phyloP scores from a whole-genome alignment of 2,797 vertebrate species.

The Agapornis canus region DNA sequence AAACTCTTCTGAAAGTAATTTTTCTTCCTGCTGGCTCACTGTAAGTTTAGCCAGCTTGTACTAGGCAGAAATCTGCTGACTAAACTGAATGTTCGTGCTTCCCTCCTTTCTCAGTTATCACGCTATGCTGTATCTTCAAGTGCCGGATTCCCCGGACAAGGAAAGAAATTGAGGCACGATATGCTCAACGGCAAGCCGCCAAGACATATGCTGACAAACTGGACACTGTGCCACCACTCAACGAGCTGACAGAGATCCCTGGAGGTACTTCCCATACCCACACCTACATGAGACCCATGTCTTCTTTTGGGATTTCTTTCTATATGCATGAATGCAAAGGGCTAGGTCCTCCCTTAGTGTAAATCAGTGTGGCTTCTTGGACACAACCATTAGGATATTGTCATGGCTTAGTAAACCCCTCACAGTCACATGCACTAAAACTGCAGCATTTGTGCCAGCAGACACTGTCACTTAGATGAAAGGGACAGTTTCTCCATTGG shows the following conservation, averaged over 20 bases:
- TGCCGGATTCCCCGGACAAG: constrained; percentile 94
- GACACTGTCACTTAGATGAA: not conserved
- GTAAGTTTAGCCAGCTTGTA: not conserved
- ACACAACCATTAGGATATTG: not conserved
- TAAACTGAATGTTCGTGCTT: not conserved
- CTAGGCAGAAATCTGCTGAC: not conserved
- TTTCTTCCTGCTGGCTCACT: not conserved
- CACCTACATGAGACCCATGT: not conserved
- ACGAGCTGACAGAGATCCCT: constrained; percentile 90
- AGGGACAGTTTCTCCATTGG: fast-evolving
- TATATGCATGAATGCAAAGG: not conserved
- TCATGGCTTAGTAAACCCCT: not conserved
- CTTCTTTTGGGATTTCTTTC: not conserved
- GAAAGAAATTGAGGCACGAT: constrained; percentile 95
- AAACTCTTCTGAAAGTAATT: not conserved
- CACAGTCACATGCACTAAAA: not conserved
- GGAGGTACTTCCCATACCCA: constrained; percentile 77
- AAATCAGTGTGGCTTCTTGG: not conserved
- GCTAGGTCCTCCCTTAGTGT: not conserved
- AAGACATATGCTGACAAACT: constrained; percentile 95
- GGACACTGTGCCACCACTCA: constrained; percentile 91
- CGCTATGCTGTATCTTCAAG: constrained; percentile 96
- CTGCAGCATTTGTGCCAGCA: not conserved
- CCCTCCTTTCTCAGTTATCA: constrained; percentile 84
- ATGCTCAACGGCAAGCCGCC: constrained; percentile 88